Evolutionary conservation across 2,113 vertebrate genomes (phyloP), one percentile per base, ranked within the genome.

Genomic region (Sardina pilchardus): DNA sequence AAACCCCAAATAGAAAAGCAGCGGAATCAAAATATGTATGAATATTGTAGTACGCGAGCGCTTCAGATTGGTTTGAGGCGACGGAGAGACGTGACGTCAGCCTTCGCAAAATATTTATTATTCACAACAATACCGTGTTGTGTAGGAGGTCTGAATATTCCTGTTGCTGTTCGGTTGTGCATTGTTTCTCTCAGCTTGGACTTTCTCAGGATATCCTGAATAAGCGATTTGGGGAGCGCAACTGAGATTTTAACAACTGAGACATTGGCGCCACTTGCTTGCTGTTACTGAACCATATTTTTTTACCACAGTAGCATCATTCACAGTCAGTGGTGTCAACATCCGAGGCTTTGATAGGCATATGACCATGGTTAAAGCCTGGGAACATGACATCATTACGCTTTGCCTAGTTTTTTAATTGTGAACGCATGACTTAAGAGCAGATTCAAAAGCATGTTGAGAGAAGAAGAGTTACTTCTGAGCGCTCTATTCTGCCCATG

Each of bases 401-500:
- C 53, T 48, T 50, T 81, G 67, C n/a, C 36, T 7, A 5, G 43
- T 26, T 83, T 82, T 82, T 84, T 86, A 85, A 85, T 19, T 85
- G 47, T 82, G 85, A 96, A 95, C 95, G 93, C 95, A 93, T 95
- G 93, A 95, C 94, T 81, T 34, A 12, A 78, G 26, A 78, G 71
- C 30, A 17, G 30, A 78, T 36, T 30, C 30, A 78, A 67, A 67
- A 30, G 10, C 63, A 59, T 21, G 3, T 17, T 59, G n/a, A n/a
- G n/a, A n/a, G n/a, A 24, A 59, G n/a, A 6, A 17, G 71, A 12
- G 26, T 26, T 26, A 26, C 63, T 7, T 71, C 26, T 71, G 56
- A 67, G 26, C 30, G 63, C 34, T 34, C 34, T 78, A 12, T 3
- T 34, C 36, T 34, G 36, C 71, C 14, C 71, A 36, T 16, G 14